phyloP scores from a whole-genome alignment of 2,797 vertebrate genomes.

The Prionace glauca region DNA sequence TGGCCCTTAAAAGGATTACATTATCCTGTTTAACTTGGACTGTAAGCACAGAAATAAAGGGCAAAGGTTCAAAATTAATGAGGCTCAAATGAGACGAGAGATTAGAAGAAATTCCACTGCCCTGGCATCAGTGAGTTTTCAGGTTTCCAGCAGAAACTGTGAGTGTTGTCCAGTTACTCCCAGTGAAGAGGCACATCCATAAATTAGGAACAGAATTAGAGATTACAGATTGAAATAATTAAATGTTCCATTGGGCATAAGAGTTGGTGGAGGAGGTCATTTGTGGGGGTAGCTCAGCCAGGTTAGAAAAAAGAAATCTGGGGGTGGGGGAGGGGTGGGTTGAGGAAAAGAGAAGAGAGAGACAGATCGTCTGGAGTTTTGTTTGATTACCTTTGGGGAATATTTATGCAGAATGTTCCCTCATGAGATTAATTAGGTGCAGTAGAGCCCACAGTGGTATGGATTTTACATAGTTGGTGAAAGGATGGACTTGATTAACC shows the following conservation, averaged over 20 bases:
- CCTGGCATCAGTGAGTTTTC: neutral
- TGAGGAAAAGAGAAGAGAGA: neutral
- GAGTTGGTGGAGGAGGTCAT: neutral
- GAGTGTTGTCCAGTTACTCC: neutral
- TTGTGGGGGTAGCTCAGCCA: neutral
- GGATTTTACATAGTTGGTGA: conserved; percentile 19
- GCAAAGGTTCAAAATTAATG: conserved; percentile 5
- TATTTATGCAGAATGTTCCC: conserved; percentile 23
- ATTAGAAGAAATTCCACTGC: neutral
- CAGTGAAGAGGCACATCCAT: neutral
- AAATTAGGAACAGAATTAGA: neutral
- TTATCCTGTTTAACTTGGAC: neutral
- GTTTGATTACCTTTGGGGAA: conserved; percentile 36
- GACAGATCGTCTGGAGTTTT: conserved; percentile 23
- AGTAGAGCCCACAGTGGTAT: neutral
- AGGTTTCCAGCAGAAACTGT: neutral
- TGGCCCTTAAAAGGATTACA: neutral
- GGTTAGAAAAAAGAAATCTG: neutral
- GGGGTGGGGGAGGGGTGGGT: neutral
- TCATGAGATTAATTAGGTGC: conserved; percentile 33
- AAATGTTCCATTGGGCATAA: neutral
- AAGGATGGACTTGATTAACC: conserved; percentile 22
- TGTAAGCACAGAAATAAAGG: neutral
- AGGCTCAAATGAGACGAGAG: neutral
- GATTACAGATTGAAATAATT: neutral